These are phyloP conservation scores for Falco biarmicus DNA, from an alignment of 2,797 vertebrate genomes.

Conservation along the genomic window DNA sequence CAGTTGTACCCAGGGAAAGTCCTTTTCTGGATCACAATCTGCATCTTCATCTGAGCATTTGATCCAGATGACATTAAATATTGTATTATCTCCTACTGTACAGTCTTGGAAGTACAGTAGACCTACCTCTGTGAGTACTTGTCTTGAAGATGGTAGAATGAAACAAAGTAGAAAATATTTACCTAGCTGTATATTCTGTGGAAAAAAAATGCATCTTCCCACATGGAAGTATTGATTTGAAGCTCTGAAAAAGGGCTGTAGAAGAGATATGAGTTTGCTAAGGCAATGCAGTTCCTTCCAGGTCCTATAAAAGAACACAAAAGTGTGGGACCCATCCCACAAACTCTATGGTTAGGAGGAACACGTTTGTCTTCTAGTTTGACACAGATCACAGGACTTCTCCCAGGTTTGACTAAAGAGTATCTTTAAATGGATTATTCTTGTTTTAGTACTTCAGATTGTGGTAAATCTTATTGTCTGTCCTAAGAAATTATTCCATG, in stretches of 20 bases:
- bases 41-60: background rate
- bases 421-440: background rate
- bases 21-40: background rate
- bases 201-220: background rate
- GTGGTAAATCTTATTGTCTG: background rate
- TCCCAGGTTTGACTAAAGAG: background rate
- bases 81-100: background rate
- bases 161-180: background rate
- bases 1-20: background rate
- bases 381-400: background rate
- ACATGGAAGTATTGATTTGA: background rate
- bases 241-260: background rate
- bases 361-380: background rate
- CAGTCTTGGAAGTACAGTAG: background rate
- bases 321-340: fast-evolving
- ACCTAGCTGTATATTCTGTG: background rate
- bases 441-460: background rate
- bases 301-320: background rate
- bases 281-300: background rate
- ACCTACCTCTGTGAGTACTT: background rate
- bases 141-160: background rate
- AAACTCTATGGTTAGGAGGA: background rate
- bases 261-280: background rate
- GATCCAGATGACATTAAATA: background rate
- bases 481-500: background rate